Evolutionary conservation across 64 coral and sea anemone genomes (phyloP), one percentile per base, ranked within the genome.

Genomic region (Cladopsammia gracilis): DNA sequence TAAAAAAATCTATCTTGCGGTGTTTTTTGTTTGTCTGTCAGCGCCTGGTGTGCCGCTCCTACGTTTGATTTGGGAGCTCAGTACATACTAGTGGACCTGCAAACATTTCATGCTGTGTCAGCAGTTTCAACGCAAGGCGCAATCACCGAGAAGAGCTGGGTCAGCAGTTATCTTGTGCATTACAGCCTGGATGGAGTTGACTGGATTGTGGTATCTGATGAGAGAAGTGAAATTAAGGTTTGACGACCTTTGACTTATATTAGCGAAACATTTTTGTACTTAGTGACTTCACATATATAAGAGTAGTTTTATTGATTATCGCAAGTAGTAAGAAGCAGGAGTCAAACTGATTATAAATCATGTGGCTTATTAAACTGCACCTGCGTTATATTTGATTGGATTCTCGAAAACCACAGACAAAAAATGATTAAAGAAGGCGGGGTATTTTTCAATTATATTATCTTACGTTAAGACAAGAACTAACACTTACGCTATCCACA

Each of bases 111-210:
- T 26, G 11, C 6, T 58, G 16, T 79, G 76, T 79, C 76, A 53
- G 76, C 50, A n/a, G 50, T 79, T 24, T 53, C 51, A 58, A 79
- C 76, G 7, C 76, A 57, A 79, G 76, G 76, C 10, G 76, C 76
- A 5, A 51, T 34, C n/a, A 54, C 8, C 4, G 76, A 58, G 3
- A 58, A 79, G 50, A 34, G 20, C 52, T 79, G 76, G 76, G 76
- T 79, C 52, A 79, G 10, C 22, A 11, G 20, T 12, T 79, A 79
- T 50, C 50, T 79, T 2, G 22, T 79, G 10, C 76, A 58, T 79
- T 79, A 58, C 53, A 79, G 76, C 24, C 15, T 58, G 10, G 50
- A 57, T 79, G 50, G 51, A 24, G 25, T 5, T 6, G 53, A 77
- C 5, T 79, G 76, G 76, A 34, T 79, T 25, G 50, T 59, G 50